Base-by-base conservation (phyloP, 1,140 invertebrate genomes). In the Drosophila carrolli region DNA sequence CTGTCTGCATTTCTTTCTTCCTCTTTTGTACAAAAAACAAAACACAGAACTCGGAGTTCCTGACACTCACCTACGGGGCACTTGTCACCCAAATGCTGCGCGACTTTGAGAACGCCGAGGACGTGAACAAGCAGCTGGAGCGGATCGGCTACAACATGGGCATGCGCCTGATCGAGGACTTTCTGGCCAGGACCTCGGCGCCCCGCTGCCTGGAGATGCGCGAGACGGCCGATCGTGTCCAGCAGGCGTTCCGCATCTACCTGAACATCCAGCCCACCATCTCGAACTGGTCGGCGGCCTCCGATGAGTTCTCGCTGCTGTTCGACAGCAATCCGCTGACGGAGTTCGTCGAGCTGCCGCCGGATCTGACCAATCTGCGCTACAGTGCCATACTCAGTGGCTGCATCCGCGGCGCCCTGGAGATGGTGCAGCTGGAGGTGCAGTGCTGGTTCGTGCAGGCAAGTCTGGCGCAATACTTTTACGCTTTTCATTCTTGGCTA, bases 111-210 rank as follows among this genome's bases (percentile, higher is more conserved):
- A 98, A 98, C 93, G 95, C 97, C 23, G 98, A 99, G 51, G 98
- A 99, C 94, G 97, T 98, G 0, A 98, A 98, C 90, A 98, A 98
- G 91, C 97, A 98, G 89, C 93, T 99, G 38, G 97, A 98, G 82
- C 93, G 97, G 90, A 97, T 98, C 93, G 98, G 98, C 23, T 99
- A 99, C 89, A 99, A 99, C 91, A 99, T 99, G 95, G 99, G 99
- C 35, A 96, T 99, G 48, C 94, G 99, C 41, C 93, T 99, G 9
- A 98, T 99, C 76, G 99, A 99, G 94, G 99, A 99, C 92, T 99
- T 99, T 89, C 93, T 99, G 14, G 98, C 98, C 0, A 95, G 98
- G 82, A 98, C 98, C 5, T 96, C 96, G 71, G 96, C 96, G 14
- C 96, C 96, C 0, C 93, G 98, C 50, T 99, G 99, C 93, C 95